Evolutionary conservation across 1,140 invertebrate species (phyloP), one percentile per base, ranked within the genome.

Genomic region (Drosophila littoralis): DNA sequence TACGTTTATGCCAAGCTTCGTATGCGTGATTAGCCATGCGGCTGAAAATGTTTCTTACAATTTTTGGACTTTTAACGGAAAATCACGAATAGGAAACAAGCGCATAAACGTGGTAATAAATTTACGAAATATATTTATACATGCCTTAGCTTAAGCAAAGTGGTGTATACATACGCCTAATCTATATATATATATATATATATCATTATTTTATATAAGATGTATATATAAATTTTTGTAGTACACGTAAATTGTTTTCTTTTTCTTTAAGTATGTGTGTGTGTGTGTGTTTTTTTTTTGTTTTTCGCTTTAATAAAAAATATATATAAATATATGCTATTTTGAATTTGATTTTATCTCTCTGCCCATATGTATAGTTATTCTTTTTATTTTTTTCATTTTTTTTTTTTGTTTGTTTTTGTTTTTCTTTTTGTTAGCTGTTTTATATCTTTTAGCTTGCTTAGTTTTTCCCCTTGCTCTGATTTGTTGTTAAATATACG

Each of bases 281-380:
- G n/a, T n/a, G n/a, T n/a, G n/a, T n/a, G n/a, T n/a, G n/a, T 45
- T 54, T 57, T 13, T 55, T 57, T 70, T 64, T 80, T 33, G 35
- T 35, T 58, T 79, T 66, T 52, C 22, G 80, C 69, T 86, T 88
- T 82, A 82, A 88, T 88, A 86, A 88, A 86, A 86, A 88, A 86
- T 86, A 86, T 86, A 86, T 86, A 86, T 88, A 86, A 82, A 86
- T 79, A 86, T 88, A 88, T 79, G 71, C 79, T 82, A 88, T 88
- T 86, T 79, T 86, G 58, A 77, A 86, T 86, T 86, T 86, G 83
- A 86, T 86, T 86, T 86, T 88, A 86, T 86, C 83, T 85, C 81
- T 86, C 79, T 86, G 83, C 76, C 88, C 83, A 86, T 86, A 86
- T 86, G 83, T 86, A 86, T 88, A 88, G 83, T 86, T 86, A 76